phyloP scores from a whole-genome alignment of 1,140 invertebrate species.

The Subanguina moxae region DNA sequence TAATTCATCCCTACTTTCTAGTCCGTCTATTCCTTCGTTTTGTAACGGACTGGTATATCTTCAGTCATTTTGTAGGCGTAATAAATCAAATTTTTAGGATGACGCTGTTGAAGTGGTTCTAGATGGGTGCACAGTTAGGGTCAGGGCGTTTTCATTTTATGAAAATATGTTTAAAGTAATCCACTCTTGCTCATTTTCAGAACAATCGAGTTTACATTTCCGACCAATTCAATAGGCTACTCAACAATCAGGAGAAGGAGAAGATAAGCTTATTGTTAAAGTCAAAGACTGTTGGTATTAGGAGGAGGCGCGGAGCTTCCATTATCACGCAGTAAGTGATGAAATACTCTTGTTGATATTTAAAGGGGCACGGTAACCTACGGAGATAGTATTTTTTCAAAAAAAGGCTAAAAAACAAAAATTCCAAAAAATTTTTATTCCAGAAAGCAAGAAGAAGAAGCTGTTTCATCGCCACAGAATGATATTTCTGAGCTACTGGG shows the following conservation, averaged over 20 bases:
- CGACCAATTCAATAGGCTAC: conserved; percentile 29
- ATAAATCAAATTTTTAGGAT: conserved; percentile 2
- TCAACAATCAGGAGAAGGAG: conserved; percentile 18
- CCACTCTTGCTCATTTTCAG: conserved; percentile 20
- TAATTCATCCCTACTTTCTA: conserved; percentile 10
- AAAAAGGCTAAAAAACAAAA: too few relatives aligned
- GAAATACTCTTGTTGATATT: too few relatives aligned
- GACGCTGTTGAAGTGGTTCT: conserved; percentile 36
- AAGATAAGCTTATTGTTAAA: conserved; percentile 12
- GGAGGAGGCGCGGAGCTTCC: too few relatives aligned
- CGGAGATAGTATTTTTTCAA: too few relatives aligned
- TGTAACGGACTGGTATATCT: conserved; percentile 19
- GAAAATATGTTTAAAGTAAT: conserved; percentile 6
- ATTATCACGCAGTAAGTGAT: too few relatives aligned
- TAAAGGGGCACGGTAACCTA: too few relatives aligned
- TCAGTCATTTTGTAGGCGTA: too few relatives aligned
- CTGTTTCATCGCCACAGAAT: not conserved
- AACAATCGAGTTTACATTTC: conserved; percentile 29
- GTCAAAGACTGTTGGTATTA: too few relatives aligned
- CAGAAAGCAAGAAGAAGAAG: not conserved
- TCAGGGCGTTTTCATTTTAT: not conserved
- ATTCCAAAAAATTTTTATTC: not conserved
- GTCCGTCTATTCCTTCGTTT: conserved; percentile 20
- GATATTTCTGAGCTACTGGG: conserved; percentile 15
- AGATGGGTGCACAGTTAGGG: conserved; percentile 28